Base-by-base conservation (phyloP, 2,888 invertebrate species). In the Aphodius sticticus region DNA sequence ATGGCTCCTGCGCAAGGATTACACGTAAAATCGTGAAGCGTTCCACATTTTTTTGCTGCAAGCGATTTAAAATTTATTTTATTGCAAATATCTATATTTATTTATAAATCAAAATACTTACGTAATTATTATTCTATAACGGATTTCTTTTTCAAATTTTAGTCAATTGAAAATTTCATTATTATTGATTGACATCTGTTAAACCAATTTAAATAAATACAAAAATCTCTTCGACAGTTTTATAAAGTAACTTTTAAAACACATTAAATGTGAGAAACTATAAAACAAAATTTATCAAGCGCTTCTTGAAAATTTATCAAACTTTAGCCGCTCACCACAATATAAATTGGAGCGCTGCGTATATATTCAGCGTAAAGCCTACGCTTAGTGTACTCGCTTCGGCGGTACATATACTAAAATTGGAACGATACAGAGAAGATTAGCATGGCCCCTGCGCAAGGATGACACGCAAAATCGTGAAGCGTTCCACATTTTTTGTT, bases 381-480 rank as follows among this genome's bases (percentile, higher is more conserved):
- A 9, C 53, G 6, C 53, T 53, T 53, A 53, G 53, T 86, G 93
- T 93, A 93, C 93, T 93, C 92, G 93, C 93, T 93, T 93, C 93
- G 93, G 93, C 93, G 93, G 93, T 93, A 93, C 93, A 93, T 93
- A 93, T 93, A 93, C 94, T 94, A 95, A 95, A 95, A 95, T 95
- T 95, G 94, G 94, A 95, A 95, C 94, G 94, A 95, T 95, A 95
- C 94, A 95, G 95, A 95, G 95, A 95, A 95, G 95, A 95, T 95
- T 95, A 95, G 95, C 95, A 95, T 95, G 94, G 94, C 94, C 94
- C 94, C 95, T 95, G 94, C 94, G 94, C 95, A 95, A 95, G 95
- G 94, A 95, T 95, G 95, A 95, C 95, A 95, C 95, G 95, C 95
- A 95, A 95, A 95, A 95, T 95, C 95, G 95, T 95, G 94, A 95